Conservation (phyloP, 2,113 vertebrate species). For the Rana temporaria region DNA sequence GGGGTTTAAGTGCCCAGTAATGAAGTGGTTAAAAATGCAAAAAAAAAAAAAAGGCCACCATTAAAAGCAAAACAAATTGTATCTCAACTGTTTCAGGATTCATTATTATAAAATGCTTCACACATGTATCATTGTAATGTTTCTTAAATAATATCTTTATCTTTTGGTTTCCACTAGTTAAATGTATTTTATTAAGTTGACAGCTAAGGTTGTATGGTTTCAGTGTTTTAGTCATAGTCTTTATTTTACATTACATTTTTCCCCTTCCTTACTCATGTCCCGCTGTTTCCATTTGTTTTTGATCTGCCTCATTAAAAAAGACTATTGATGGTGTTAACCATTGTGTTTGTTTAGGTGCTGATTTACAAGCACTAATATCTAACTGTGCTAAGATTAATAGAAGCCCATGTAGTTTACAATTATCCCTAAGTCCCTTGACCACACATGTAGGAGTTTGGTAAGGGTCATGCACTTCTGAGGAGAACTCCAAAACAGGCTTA, state of each 20-base stretch:
- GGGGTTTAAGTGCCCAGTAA: no score
- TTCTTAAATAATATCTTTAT: not conserved
- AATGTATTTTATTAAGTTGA: not conserved
- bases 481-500: conserved; percentile 86
- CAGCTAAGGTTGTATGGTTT: conserved; percentile 2
- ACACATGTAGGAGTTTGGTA: conserved; percentile 84
- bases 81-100: not conserved
- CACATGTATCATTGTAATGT: not conserved
- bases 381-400: conserved; percentile 84
- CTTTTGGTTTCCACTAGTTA: not conserved
- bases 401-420: conserved; percentile 82
- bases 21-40: no score
- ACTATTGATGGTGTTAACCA: conserved; percentile 86
- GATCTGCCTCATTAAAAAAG: conserved; percentile 90
- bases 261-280: conserved; percentile 77
- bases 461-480: conserved; percentile 77
- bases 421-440: conserved; percentile 82
- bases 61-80: no score
- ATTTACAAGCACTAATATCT: conserved; percentile 88
- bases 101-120: not conserved
- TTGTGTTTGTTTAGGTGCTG: conserved; percentile 86
- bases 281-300: conserved; percentile 88
- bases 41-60: no score
- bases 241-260: conserved; percentile 63
- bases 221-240: conserved; percentile 63